Percentiles rank a stretch among this genome's conserved stretches.
These are phyloP conservation scores for Macrotus californicus DNA, from an alignment of 2,113 vertebrate genomes.

Conservation along the genomic window DNA sequence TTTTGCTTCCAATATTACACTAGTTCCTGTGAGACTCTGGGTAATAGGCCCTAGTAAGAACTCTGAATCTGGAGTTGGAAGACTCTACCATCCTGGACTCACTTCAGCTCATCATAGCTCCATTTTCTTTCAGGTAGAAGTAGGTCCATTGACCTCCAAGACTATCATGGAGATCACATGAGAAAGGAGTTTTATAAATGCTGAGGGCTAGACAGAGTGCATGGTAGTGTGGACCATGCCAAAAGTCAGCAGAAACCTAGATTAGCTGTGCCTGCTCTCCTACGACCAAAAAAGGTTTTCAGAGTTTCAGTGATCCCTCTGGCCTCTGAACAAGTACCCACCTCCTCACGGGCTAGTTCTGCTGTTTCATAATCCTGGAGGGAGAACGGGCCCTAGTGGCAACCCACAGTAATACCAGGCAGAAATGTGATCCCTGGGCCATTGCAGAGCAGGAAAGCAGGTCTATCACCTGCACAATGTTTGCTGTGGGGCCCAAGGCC, in stretches of 20 bases:
- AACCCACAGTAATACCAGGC: background rate
- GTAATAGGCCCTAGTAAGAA: background rate
- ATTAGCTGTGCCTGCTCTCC: background rate
- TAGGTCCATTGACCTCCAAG: background rate
- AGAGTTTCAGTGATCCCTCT: background rate
- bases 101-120: background rate
- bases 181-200: background rate
- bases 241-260: background rate
- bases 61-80: background rate
- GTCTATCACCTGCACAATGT: background rate
- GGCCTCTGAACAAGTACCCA: background rate
- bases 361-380: background rate
- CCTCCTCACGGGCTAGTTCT: background rate
- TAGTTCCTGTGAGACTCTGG: background rate
- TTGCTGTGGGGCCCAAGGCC: background rate
- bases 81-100: too few relatives aligned
- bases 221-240: background rate
- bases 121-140: background rate
- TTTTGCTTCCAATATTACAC: background rate
- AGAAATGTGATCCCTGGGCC: slow-evolving; percentile 2
- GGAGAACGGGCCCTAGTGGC: background rate
- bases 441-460: slow-evolving; percentile 9
- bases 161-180: background rate
- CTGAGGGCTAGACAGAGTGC: background rate
- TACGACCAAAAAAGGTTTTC: background rate